These are phyloP conservation scores for Conomelus anceps DNA, from an alignment of 2,888 invertebrate species.

Conservation along the genomic window DNA sequence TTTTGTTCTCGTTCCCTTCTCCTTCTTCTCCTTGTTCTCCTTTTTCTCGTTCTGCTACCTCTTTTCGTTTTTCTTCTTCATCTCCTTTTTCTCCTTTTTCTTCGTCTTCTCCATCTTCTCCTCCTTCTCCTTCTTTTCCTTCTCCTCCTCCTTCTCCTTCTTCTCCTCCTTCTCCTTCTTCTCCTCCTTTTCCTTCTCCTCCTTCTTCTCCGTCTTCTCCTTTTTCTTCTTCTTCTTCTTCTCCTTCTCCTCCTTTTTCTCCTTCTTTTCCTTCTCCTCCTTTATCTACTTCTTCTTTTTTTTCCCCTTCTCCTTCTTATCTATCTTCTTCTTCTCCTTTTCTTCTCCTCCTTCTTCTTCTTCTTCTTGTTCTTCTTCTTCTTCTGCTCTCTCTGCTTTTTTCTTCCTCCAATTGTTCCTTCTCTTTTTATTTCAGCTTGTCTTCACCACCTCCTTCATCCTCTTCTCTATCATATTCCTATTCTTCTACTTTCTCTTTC, in stretches of 20 bases:
- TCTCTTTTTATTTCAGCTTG: no score
- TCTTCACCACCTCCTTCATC: no score
- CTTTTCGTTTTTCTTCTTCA: neutral
- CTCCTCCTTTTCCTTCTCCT: neutral
- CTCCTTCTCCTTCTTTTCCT: neutral
- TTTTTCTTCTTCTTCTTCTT: neutral
- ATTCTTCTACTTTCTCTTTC: no score
- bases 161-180: neutral
- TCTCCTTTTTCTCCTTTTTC: neutral
- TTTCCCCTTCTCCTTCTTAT: neutral
- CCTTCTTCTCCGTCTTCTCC: neutral
- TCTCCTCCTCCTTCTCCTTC: neutral
- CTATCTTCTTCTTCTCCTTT: neutral
- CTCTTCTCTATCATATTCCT: no score
- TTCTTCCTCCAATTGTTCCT: neutral
- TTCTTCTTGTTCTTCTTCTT: neutral
- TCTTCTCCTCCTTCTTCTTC: neutral
- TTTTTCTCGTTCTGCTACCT: neutral
- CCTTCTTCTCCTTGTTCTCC: neutral
- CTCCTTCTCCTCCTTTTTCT: neutral
- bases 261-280: neutral
- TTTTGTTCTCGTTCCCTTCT: no score
- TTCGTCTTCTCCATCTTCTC: neutral
- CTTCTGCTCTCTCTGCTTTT: neutral
- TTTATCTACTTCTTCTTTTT: neutral